Conservation (phyloP, 1,140 invertebrate species). For the Drosophila seguyi region DNA sequence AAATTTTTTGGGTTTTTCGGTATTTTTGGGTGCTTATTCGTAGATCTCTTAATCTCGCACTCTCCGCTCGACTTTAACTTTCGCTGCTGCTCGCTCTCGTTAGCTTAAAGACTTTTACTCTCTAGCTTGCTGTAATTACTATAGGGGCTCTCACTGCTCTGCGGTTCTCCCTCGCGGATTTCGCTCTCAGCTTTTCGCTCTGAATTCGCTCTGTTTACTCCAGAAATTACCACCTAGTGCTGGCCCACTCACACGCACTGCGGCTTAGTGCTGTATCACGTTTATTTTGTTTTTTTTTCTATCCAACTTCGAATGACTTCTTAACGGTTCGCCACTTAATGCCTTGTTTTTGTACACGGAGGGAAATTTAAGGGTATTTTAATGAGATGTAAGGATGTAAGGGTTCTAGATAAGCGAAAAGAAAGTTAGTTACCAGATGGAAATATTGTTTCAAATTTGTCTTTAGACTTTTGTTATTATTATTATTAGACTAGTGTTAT, state of each 20-base stretch:
- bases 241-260: slow-evolving; percentile 24
- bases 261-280: slow-evolving; percentile 52
- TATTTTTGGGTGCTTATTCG: slow-evolving; percentile 22
- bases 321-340: slow-evolving; percentile 82
- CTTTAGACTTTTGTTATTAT: too few relatives aligned
- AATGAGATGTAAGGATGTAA: background rate
- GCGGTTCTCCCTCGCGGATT: slow-evolving; percentile 15
- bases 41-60: slow-evolving; percentile 19
- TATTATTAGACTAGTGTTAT: too few relatives aligned
- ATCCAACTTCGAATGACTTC: slow-evolving; percentile 68
- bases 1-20: slow-evolving; percentile 2
- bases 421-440: background rate
- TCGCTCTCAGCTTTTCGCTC: slow-evolving; percentile 26
- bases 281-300: slow-evolving; percentile 55
- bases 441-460: too few relatives aligned
- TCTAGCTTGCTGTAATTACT: slow-evolving; percentile 49
- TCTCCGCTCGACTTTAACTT: slow-evolving; percentile 51
- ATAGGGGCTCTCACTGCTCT: slow-evolving; percentile 30
- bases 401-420: background rate
- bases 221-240: slow-evolving; percentile 62
- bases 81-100: slow-evolving; percentile 56
- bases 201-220: slow-evolving; percentile 73
- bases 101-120: slow-evolving; percentile 66
- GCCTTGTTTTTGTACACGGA: slow-evolving; percentile 55
- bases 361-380: background rate